A percentile compares a stretch with the other conserved stretches of the same genome.
These are phyloP conservation scores for Passer montanus DNA, from an alignment of 2,113 vertebrate genomes.

Conservation along the genomic window DNA sequence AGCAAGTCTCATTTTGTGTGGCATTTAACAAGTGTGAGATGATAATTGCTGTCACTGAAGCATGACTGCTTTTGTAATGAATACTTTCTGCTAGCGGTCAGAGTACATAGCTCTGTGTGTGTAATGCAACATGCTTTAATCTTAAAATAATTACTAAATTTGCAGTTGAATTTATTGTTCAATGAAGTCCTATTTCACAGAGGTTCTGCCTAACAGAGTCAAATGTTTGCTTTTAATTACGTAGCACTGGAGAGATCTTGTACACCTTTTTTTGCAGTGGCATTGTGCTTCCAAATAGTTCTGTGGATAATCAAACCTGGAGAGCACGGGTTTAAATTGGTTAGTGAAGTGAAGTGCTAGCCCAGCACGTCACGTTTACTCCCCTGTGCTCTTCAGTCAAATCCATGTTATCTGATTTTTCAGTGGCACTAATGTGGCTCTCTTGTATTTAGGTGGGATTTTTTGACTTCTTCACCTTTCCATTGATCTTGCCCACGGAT, in stretches of 20 bases:
- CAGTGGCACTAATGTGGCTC: not conserved
- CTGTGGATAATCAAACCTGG: not conserved
- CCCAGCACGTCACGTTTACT: not conserved
- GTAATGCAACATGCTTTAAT: not conserved
- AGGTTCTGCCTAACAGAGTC: not conserved
- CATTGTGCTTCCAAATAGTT: not conserved
- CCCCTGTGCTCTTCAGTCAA: not conserved
- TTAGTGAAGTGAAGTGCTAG: not conserved
- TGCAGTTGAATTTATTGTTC: conserved; percentile 23
- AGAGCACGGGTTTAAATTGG: not conserved
- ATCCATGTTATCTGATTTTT: not conserved
- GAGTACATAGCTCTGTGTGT: not conserved
- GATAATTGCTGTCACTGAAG: conserved; percentile 23
- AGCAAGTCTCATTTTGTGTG: not conserved
- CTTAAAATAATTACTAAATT: conserved; percentile 30
- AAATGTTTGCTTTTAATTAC: conserved; percentile 32
- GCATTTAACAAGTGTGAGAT: not conserved
- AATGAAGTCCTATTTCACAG: not conserved
- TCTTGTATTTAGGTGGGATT: not conserved
- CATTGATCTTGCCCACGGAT: not conserved
- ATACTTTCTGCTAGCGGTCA: not conserved
- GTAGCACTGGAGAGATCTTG: not conserved
- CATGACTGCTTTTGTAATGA: conserved; percentile 27
- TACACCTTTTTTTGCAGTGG: not conserved
- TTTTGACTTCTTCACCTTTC: not conserved